Evolutionary conservation across 2,888 invertebrate genomes (phyloP).

Genomic region (Scrobipalpa atriplicella): DNA sequence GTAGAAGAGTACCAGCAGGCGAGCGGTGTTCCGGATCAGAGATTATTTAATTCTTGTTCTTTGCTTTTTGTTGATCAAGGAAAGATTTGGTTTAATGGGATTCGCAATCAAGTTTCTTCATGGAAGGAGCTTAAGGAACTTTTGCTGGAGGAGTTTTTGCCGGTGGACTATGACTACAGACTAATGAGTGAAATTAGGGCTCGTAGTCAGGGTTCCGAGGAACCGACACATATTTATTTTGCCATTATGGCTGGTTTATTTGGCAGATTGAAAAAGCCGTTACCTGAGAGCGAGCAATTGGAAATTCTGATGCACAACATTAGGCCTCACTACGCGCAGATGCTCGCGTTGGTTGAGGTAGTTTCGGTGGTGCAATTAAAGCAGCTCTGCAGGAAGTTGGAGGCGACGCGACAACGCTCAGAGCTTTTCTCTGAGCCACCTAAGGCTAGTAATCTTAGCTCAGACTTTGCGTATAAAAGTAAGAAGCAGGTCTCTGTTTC

Average conservation of each 20-base stretch:
- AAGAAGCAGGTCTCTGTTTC: neutral
- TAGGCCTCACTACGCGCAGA: neutral
- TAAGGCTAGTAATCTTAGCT: neutral
- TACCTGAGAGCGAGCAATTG: neutral
- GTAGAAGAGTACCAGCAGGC: neutral
- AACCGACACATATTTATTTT: neutral
- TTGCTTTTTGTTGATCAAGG: neutral
- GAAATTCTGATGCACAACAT: neutral
- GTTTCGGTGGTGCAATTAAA: neutral
- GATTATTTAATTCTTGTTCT: neutral
- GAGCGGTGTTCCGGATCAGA: neutral
- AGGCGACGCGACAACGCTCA: neutral
- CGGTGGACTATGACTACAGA: neutral
- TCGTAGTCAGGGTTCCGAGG: neutral
- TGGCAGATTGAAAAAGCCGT: neutral
- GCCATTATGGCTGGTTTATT: neutral
- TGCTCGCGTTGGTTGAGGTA: neutral
- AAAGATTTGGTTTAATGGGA: neutral
- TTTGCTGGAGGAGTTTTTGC: neutral
- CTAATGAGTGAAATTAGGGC: neutral
- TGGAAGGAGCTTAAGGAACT: neutral
- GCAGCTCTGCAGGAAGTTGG: neutral
- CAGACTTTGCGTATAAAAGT: neutral
- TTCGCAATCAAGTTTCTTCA: neutral
- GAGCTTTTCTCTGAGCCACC: neutral